Conservation (phyloP, 2,113 vertebrate genomes). For the Oxyruncus cristatus region DNA sequence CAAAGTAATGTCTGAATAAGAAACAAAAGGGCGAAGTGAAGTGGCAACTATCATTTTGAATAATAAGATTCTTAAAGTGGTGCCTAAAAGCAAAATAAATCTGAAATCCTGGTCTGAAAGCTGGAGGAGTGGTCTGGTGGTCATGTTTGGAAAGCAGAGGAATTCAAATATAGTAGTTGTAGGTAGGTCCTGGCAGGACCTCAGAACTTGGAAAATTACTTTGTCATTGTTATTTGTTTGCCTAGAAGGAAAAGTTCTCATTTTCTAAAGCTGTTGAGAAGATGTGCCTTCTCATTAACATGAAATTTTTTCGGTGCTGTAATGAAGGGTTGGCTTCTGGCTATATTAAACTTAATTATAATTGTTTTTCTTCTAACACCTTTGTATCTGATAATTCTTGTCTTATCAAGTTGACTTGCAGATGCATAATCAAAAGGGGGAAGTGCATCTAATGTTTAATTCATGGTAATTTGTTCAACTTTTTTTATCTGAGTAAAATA, state of each 20-base stretch:
- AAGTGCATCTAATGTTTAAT: conserved; percentile 57
- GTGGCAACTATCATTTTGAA: neutral
- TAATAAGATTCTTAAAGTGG: neutral
- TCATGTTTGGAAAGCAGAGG: neutral
- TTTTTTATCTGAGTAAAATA: conserved; percentile 54
- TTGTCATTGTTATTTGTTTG: neutral
- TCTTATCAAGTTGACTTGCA: conserved; percentile 16
- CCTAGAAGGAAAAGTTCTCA: neutral
- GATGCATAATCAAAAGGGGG: conserved; percentile 18
- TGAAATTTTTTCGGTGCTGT: neutral
- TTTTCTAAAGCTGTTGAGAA: neutral
- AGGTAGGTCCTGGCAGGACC: neutral
- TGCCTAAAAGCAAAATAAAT: neutral
- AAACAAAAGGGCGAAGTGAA: neutral
- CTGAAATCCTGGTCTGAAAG: neutral
- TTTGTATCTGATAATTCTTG: conserved; percentile 4
- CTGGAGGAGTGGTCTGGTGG: neutral
- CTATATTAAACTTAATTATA: conserved; percentile 36
- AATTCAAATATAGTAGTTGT: neutral
- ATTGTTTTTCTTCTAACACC: conserved; percentile 21
- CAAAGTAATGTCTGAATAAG: neutral
- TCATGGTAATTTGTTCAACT: conserved; percentile 47
- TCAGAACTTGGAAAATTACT: neutral
- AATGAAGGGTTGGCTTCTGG: neutral
- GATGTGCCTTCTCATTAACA: neutral